phyloP scores from a whole-genome alignment of 1,140 invertebrate species.

The Ceratoteleas bidentatus region DNA sequence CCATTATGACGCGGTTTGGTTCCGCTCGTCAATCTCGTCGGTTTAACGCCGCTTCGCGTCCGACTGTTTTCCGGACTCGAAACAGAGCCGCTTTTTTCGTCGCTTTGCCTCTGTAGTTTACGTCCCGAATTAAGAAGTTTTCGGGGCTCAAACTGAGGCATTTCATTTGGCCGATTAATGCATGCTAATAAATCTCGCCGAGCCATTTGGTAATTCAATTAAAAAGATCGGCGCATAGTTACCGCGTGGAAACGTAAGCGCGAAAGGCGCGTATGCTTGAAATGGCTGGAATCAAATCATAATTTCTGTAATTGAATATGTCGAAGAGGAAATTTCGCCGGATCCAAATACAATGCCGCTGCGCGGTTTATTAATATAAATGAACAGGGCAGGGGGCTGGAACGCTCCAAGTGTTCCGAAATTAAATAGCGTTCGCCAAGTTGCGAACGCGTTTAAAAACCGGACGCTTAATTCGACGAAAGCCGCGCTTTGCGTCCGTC shows the following conservation, averaged over 20 bases:
- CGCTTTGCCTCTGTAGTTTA: too few species aligned
- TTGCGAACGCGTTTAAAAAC: too few species aligned
- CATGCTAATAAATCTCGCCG: background rate
- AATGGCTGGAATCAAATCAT: background rate
- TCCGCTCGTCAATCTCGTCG: too few species aligned
- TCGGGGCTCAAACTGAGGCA: too few species aligned
- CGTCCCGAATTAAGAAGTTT: too few species aligned
- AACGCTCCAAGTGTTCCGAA: background rate
- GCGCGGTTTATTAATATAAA: background rate
- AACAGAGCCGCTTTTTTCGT: too few species aligned
- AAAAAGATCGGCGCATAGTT: background rate
- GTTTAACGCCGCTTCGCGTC: too few species aligned
- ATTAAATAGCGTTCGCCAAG: background rate
- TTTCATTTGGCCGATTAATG: background rate
- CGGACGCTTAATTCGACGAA: too few species aligned
- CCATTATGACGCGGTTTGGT: background rate
- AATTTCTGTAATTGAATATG: conserved; percentile 5
- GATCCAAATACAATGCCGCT: background rate
- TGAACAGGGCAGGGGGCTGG: background rate
- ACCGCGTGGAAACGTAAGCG: background rate
- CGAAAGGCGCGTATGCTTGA: background rate
- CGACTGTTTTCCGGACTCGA: too few species aligned
- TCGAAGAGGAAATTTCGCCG: background rate
- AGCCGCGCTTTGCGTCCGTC: too few species aligned
- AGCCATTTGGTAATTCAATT: background rate